Evolutionary conservation across 2,113 vertebrate species (phyloP), one percentile per base, ranked within the genome.

Genomic region (Herpetotheres cachinnans): DNA sequence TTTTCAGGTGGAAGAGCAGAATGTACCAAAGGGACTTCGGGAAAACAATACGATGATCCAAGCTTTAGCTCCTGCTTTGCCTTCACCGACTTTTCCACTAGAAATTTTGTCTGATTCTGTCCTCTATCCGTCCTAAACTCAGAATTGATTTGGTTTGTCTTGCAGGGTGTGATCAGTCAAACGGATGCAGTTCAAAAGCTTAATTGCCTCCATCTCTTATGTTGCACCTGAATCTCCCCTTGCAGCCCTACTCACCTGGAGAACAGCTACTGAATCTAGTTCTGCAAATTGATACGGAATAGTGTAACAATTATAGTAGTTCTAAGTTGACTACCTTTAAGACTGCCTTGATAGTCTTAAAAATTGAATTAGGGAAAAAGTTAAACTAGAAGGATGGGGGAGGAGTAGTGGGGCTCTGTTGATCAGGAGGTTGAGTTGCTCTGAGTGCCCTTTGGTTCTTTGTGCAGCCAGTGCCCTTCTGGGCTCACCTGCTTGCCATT

Each of bases 11-110:
- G 32, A 65, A 52, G 73, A 80, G 21, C 34, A 61, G 74, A 61
- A 90, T 13, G 40, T 82, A 55, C n/a, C 5, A 6, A 50, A 24
- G 26, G 3, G 16, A 40, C 50, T 61, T 81, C 5, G 21, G n/a
- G 27, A 58, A 83, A 58, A 26, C 1, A 2, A 17, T 55, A 20
- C 0, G 0, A 7, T 62, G 25, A 55, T 71, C 55, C 32, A 74
- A 46, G 22, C 20, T 58, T 86, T 77, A 70, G 26, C 17, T 86
- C 15, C 49, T 89, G 59, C 72, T 81, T 86, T 86, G 32, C 19
- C 38, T 74, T 21, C 13, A 17, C 32, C 1, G 6, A 20, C 22
- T 58, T 55, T 22, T n/a, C 25, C 29, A 9, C 69, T 70, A 16
- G 25, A 54, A 92, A n/a, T 59, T 63, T 79, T 81, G 7, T 16